Base-by-base conservation (phyloP, 30 jellyfish, hydroid and myxozoan species). In the Cassiopea xamachana region DNA sequence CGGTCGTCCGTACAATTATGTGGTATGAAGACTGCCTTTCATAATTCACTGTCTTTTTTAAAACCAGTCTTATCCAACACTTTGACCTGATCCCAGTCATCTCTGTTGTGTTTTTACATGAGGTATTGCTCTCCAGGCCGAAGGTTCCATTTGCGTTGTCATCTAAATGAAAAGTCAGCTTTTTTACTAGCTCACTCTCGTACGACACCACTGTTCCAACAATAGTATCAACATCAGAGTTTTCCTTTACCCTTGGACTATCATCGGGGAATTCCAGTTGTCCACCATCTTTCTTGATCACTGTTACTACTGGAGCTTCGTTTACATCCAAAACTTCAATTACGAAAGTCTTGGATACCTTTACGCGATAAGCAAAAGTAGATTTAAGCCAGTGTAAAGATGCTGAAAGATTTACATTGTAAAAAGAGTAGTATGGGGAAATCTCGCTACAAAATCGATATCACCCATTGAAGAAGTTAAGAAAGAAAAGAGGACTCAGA, bases 241-340 rank as follows among this genome's bases (percentile, higher is more conserved):
- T 94, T 68, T 94, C 98, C 50, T 84, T 75, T 45, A 90, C 81
- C 44, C 44, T 44, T 17, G 98, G 96, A 17, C 88, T 64, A 73
- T 90, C 73, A 17, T 90, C 94, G 9, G 89, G 86, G 92, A 93
- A 93, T 5, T 76, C 71, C 60, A 75, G 68, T 60, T 77, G 86
- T 62, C 98, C 97, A 60, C 75, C 83, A 43, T 73, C 79, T 60
- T 87, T 88, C 47, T 79, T 86, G 77, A 94, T 71, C 14, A 59
- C 84, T 15, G 94, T 73, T 18, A 64, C 81, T 44, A 90, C 77
- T 4, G 98, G 98, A 6, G 97, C 90, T 84, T 94, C 98, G 62
- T 94, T 90, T 16, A 94, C 96, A 70, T 94, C 92, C 62, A 94
- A 81, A 43, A 94, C 89, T 76, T 94, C 98, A 39, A 94, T 94